Base-by-base conservation (phyloP, 1,140 invertebrate genomes). In the Zaprionus capensis region DNA sequence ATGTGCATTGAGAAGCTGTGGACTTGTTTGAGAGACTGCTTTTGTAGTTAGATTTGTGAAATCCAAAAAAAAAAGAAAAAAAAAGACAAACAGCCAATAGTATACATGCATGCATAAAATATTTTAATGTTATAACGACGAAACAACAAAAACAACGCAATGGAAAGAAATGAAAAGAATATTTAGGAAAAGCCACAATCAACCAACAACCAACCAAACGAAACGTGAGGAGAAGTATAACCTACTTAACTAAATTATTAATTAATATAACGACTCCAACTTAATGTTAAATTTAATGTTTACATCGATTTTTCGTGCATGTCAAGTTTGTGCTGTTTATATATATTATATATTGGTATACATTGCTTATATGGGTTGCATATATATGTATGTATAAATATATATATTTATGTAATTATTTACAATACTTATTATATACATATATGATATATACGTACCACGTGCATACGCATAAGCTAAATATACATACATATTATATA, bases 1-100 rank as follows among this genome's bases (percentile, higher is more conserved):
- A 49, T 72, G 28, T 75, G 57, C 49, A 71, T 55, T 65, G 44
- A 68, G 31, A 67, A 82, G 59, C 51, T 58, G 34, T 53, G 69
- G 67, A 83, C 66, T 69, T 71, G 70, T 66, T 57, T 65, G 80
- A 73, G 66, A 82, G 83, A 80, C 81, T 83, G 76, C 65, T 81
- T 64, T 73, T 68, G 64, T 76, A 74, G 69, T 69, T 59, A 55
- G 65, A 75, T 78, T 84, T 81, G 34, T 53, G 64, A 71, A 80
- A 78, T 63, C 68, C 57, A 78, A 67, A 57, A 57, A 76, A 74
- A 31, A 31, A 58, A 58, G 20, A 1, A 6, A 28, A 44, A 31
- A 31, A 58, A 58, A 57, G 22, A 57, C 26, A 62, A 71, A 78
- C 72, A 81, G 71, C 56, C 68, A 71, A 82, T 79, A 76, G 66